Evolutionary conservation across 2,113 vertebrate genomes (phyloP), one percentile per base, ranked within the genome.

Genomic region (Ochotona princeps): DNA sequence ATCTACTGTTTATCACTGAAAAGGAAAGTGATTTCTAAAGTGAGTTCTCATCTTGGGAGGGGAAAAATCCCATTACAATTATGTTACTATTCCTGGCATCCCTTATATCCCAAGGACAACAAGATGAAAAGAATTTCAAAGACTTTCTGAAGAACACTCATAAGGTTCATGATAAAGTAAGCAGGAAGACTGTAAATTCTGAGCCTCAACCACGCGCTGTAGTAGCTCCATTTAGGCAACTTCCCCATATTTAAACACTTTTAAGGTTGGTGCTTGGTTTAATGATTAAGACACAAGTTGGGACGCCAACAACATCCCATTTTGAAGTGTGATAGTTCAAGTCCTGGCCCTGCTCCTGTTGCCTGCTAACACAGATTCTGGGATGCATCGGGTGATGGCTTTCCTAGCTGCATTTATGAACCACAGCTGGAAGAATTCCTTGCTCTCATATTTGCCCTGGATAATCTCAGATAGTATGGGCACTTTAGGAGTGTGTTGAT

Each of bases 51-150:
- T 73, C 73, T 72, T 84, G 49, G 18, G 44, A 89, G 49, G 54
- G n/a, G 20, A 57, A 86, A 79, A 78, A 69, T 69, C 7, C 51
- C 86, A 92, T 90, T 86, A 81, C 44, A 91, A 82, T 96, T 13
- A 93, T 83, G 54, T 89, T 51, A 32, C 11, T 70, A 47, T 32
- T 67, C 26, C 25, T 30, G 61, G 61, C 35, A 92, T 47, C 30
- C 61, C 49, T 26, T 20, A 57, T 54, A 7, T 83, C 89, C 72
- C 17, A 44, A 91, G 73, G 80, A 89, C 66, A 87, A 88, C 93
- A 30, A 88, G 89, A 83, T 61, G 32, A 87, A 96, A 86, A 82
- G n/a, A 54, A 90, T 87, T 96, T 91, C 57, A 73, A 83, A 94
- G 82, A 66, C 76, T 92, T 89, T 82, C 73, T 51, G 74, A 88